Conservation (phyloP, 2,888 invertebrate species). For the Nymphalis c-album region DNA sequence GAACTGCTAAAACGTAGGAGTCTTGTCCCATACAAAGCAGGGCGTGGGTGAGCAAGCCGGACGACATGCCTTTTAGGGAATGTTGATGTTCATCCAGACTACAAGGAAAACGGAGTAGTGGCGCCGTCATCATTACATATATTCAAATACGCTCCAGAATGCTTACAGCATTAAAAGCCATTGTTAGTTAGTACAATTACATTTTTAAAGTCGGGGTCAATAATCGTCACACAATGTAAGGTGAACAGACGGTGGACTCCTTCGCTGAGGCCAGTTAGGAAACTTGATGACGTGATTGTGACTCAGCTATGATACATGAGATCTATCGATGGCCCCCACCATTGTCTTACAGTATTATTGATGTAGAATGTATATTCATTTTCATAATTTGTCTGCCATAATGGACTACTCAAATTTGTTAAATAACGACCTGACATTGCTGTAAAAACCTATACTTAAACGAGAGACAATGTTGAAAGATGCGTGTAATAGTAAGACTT, state of each 20-base stretch:
- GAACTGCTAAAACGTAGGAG: slow-evolving; percentile 38
- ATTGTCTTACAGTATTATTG: slow-evolving; percentile 52
- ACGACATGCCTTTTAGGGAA: slow-evolving; percentile 74
- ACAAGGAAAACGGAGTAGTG: slow-evolving; percentile 42
- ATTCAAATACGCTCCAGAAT: slow-evolving; percentile 12
- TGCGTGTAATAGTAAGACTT: no score
- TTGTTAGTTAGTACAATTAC: slow-evolving; percentile 21
- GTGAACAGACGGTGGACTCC: slow-evolving; percentile 40
- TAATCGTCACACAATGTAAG: slow-evolving; percentile 45
- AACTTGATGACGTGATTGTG: slow-evolving; percentile 61
- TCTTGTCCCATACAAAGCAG: slow-evolving; percentile 49
- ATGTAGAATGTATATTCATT: slow-evolving; percentile 2
- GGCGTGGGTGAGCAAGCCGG: slow-evolving; percentile 63
- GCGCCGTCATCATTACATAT: slow-evolving; percentile 10
- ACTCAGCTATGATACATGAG: slow-evolving; percentile 64
- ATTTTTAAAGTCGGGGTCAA: slow-evolving; percentile 41
- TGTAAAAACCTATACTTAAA: slow-evolving; percentile 8
- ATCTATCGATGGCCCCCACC: slow-evolving; percentile 42
- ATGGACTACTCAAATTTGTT: background rate
- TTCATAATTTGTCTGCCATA: background rate
- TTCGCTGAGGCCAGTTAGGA: slow-evolving; percentile 50
- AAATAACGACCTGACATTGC: background rate
- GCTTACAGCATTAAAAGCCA: background rate
- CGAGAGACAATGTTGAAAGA: no score
- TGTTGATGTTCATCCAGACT: slow-evolving; percentile 63